Evolutionary conservation across 2,888 invertebrate genomes (phyloP), one percentile per base, ranked within the genome.

Genomic region (Busseola fusca): DNA sequence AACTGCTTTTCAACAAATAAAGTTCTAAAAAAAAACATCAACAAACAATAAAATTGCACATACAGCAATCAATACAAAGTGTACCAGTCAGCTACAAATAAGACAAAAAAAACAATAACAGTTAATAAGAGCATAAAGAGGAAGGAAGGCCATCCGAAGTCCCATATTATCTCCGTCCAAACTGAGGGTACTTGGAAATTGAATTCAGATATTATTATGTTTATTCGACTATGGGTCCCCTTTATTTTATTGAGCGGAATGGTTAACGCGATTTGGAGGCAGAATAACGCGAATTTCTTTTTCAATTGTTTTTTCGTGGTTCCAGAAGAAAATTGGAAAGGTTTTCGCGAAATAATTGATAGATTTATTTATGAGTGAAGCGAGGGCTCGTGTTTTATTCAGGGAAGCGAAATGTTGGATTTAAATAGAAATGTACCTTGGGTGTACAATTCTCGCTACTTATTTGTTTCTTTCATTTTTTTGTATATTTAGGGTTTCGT

Each of bases 141-240:
- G 65, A 74, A 76, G 71, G 73, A 74, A 74, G 62, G 60, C 68
- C 69, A n/a, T 60, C 73, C 56, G 72, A 85, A 86, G 77, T 86
- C 86, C 83, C 81, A 83, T 85, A 85, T 86, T 87, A 88, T 87
- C 85, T 81, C 64, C 69, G 71, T 74, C 66, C 77, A 69, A 76
- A 72, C 81, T 76, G 78, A 78, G 84, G 79, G 74, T 83, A 80
- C 86, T 87, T 82, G 75, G 81, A 81, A 90, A 90, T 89, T 88
- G 89, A 90, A 90, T 90, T 87, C 83, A 85, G 88, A 87, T 88
- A 90, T 90, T 87, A 88, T 89, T 88, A 86, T 88, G 86, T 90
- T 88, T 86, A 84, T 87, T 88, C 83, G 86, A 83, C 87, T 85
- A 87, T 87, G 72, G 85, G 83, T 85, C 83, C 73, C 77, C 60